Percentiles rank a stretch among this genome's conserved stretches.
These are phyloP conservation scores for Pilophorus perplexus DNA, from an alignment of 2,888 invertebrate genomes.

Conservation along the genomic window DNA sequence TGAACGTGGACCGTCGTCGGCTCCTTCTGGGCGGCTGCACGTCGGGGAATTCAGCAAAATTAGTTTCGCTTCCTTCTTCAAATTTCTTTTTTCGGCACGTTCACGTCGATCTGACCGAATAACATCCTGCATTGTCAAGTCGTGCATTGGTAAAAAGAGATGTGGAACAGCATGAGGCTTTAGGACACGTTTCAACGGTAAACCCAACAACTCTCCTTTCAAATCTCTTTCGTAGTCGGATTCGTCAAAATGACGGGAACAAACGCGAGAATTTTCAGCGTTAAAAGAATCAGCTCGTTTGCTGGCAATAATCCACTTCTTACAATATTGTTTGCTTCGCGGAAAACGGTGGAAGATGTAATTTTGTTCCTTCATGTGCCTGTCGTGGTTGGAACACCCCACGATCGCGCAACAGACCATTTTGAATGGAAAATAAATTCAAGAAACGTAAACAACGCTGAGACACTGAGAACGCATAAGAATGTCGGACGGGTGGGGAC, in stretches of 20 bases:
- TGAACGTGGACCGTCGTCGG: neutral
- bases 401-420: no score
- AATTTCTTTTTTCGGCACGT: neutral
- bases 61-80: neutral
- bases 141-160: neutral
- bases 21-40: neutral
- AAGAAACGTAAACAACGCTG: no score
- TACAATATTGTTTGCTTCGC: neutral
- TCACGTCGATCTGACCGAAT: neutral
- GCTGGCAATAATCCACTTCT: no score
- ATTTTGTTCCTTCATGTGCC: neutral
- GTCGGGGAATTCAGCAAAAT: neutral
- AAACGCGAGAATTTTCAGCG: no score
- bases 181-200: neutral
- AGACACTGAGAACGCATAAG: no score
- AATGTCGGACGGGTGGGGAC: no score
- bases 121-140: neutral
- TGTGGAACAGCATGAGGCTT: neutral
- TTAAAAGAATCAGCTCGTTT: no score
- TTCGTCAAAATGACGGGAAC: no score
- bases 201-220: neutral
- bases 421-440: no score
- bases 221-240: no score
- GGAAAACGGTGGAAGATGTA: no score
- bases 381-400: no score